Percentiles rank a stretch among this genome's conserved stretches.
These are phyloP conservation scores for Typhlichthys eigenmanni DNA, from an alignment of 2,797 vertebrate genomes.

Conservation along the genomic window DNA sequence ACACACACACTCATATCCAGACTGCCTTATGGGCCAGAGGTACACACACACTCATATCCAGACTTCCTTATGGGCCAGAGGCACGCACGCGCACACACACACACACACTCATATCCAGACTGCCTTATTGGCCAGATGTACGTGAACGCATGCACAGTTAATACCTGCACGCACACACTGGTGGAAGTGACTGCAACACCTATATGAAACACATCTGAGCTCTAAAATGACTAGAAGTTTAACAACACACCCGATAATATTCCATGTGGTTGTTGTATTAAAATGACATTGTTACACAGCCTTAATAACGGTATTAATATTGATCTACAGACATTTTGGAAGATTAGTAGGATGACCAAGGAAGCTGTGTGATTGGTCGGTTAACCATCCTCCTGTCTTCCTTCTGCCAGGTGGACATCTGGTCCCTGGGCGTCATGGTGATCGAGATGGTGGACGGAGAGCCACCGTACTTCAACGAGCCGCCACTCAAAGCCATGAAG, in stretches of 20 bases:
- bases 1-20: neutral
- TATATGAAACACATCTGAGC: too few relatives aligned
- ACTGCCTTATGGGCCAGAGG: conserved; percentile 60
- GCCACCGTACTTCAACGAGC: conserved; percentile 95
- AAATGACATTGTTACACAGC: too few relatives aligned
- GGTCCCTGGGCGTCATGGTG: conserved; percentile 97
- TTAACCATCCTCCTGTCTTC: neutral
- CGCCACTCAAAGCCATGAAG: conserved; percentile 96
- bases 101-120: conserved; percentile 85
- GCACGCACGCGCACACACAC: neutral
- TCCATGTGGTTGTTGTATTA: too few relatives aligned
- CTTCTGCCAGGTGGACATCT: conserved; percentile 88
- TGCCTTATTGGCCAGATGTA: conserved; percentile 94
- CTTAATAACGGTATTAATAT: too few relatives aligned
- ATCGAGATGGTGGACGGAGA: conserved; percentile 98
- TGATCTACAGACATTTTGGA: too few relatives aligned
- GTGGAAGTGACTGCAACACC: too few relatives aligned
- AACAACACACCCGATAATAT: too few relatives aligned
- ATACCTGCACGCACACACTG: conserved; percentile 52
- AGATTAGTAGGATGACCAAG: too few relatives aligned
- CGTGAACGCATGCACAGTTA: neutral
- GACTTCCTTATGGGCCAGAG: neutral
- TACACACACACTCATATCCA: neutral
- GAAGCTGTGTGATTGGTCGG: too few relatives aligned
- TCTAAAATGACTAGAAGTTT: too few relatives aligned